Evolutionary conservation across 2,888 invertebrate species (phyloP).

Genomic region (Trimorus sp.): DNA sequence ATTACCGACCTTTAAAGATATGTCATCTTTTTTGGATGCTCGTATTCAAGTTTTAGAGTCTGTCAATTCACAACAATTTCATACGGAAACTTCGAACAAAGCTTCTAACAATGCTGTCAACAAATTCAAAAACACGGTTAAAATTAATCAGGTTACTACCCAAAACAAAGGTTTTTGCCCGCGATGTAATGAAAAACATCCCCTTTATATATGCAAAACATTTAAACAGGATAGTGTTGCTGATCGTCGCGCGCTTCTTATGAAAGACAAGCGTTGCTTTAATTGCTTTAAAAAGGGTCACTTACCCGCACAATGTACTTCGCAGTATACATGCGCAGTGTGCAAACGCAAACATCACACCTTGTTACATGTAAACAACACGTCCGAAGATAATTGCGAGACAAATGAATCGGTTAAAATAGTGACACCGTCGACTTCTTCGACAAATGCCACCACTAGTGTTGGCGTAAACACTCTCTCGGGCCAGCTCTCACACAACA

Average conservation of each 20-base stretch:
- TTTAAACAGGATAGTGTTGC: background rate
- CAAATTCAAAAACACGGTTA: background rate
- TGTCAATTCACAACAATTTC: no score
- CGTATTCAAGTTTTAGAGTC: background rate
- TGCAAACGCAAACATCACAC: slow-evolving; percentile 4
- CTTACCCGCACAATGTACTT: background rate
- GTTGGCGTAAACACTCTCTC: no score
- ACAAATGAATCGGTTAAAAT: no score
- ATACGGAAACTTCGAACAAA: background rate
- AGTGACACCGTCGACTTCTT: no score
- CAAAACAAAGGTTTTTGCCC: background rate
- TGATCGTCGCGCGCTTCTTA: background rate
- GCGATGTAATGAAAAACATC: background rate
- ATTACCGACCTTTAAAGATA: background rate
- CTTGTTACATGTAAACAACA: background rate
- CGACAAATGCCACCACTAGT: no score
- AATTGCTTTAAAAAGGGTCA: background rate
- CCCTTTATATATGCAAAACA: background rate
- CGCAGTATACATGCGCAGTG: background rate
- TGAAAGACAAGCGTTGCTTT: background rate
- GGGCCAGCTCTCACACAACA: no score
- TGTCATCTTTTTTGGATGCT: background rate
- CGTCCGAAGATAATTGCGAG: background rate
- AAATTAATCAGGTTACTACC: background rate
- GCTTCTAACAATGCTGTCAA: background rate